Conservation (phyloP, 1,140 invertebrate genomes). For the Ooceraea biroi region DNA sequence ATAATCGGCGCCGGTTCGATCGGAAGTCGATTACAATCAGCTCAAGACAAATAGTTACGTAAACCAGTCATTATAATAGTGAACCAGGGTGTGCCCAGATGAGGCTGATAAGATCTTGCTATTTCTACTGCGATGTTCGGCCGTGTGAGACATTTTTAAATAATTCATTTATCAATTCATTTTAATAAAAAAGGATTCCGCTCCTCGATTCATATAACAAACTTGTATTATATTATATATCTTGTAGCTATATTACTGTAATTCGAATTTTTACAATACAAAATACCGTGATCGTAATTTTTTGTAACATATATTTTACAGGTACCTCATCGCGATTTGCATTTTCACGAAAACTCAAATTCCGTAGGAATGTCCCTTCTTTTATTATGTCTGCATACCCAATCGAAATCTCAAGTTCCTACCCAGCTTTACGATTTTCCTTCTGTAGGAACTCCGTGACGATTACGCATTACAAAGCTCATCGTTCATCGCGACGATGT, state of each 20-base stretch:
- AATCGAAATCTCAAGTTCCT: not conserved
- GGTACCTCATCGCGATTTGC: not conserved
- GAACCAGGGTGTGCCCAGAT: constrained; percentile 57
- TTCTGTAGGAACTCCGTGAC: not conserved
- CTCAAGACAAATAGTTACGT: constrained; percentile 68
- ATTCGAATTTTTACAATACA: not conserved
- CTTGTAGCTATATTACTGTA: not conserved
- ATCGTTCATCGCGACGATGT: not conserved
- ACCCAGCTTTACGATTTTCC: not conserved
- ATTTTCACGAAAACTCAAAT: not conserved
- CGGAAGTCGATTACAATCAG: constrained; percentile 68
- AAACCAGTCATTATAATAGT: constrained; percentile 58
- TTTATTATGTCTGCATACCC: not conserved
- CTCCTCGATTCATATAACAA: not conserved
- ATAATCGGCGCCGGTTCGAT: not conserved
- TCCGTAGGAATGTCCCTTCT: not conserved
- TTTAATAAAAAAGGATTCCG: not conserved
- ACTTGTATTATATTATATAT: not conserved
- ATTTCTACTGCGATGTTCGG: constrained; percentile 32
- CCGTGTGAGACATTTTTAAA: constrained; percentile 15
- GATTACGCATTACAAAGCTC: not conserved
- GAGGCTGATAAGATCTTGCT: constrained; percentile 34
- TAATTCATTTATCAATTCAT: not conserved
- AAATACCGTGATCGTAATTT: not conserved
- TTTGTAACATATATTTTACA: not conserved